Evolutionary conservation across 2,888 invertebrate species (phyloP), one percentile per base, ranked within the genome.

Genomic region (Metallyticus violacea): DNA sequence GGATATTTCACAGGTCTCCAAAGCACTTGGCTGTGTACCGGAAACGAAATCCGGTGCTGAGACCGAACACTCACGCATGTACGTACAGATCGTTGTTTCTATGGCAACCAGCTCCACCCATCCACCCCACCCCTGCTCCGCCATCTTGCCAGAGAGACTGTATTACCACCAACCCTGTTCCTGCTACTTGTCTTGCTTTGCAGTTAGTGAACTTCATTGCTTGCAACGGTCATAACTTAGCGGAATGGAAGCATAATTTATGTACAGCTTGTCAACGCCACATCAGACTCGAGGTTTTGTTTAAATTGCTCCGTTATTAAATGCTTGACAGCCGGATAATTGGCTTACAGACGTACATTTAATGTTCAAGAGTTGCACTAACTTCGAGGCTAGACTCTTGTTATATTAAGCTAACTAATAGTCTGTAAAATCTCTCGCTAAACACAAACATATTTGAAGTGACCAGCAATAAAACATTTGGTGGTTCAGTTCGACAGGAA

Each of bases 81-180:
- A 62, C 40, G 40, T 4, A 62, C 40, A 82, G 62, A 82, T 82
- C 82, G 82, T 82, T 82, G 82, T 82, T 82, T 26, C 82, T 26
- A 82, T 82, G 62, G 82, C 62, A 62, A 82, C 81, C 82, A 82
- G 82, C 82, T 62, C 82, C 82, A 82, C 82, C 82, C 82, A 62
- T 5, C 81, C 28, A 29, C 81, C n/a, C 82, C 2, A 26, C 7
- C 26, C 28, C 62, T 26, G 22, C 26, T 27, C 79, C 26, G 79
- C 82, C 82, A 82, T 82, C 82, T 82, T 82, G 82, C 22, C n/a
- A n/a, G n/a, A n/a, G n/a, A n/a, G n/a, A n/a, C n/a, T n/a, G n/a
- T n/a, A n/a, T n/a, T 62, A 62, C 9, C 40, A 62, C 22, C 40
- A 62, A 9, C 40, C 40, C 40, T 62, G 9, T 62, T 62, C 4